Evolutionary conservation across 2,797 vertebrate species (phyloP).

Genomic region (Helarctos malayanus): DNA sequence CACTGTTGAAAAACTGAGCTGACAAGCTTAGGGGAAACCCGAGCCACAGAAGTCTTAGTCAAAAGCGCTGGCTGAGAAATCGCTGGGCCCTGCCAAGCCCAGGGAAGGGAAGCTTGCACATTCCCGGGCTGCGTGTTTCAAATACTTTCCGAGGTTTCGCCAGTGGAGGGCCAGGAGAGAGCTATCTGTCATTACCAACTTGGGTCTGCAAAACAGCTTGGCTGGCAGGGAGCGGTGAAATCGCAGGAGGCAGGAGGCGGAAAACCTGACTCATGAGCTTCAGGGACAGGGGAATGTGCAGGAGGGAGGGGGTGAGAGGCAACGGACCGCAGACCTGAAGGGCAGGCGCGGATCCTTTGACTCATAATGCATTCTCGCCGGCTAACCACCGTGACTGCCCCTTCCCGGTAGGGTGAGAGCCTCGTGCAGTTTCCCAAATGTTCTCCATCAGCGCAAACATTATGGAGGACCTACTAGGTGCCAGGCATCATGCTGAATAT

Average conservation of each 20-base stretch:
- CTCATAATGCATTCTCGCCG: background rate
- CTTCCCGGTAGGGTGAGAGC: background rate
- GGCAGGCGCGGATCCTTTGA: background rate
- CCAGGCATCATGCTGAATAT: background rate
- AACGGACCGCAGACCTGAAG: background rate
- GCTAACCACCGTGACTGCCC: background rate
- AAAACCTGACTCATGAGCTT: constrained; percentile 82
- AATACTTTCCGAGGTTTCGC: constrained; percentile 80
- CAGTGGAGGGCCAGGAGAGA: constrained; percentile 75
- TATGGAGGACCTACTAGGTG: background rate
- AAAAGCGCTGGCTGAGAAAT: constrained; percentile 79
- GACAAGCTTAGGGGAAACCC: constrained; percentile 68
- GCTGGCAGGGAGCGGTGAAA: constrained; percentile 23
- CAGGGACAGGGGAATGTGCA: background rate
- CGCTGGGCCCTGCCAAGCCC: constrained; percentile 67
- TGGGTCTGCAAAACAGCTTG: constrained; percentile 63
- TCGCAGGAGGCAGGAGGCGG: constrained; percentile 60
- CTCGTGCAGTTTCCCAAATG: background rate
- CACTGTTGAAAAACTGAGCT: constrained; percentile 16
- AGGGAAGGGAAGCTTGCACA: constrained; percentile 72
- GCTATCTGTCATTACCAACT: constrained; percentile 72
- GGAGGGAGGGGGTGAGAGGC: background rate
- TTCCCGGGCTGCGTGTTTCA: constrained; percentile 84
- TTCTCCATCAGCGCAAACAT: background rate
- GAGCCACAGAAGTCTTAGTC: constrained; percentile 74